Evolutionary conservation across 35 echinoderm and acorn worm species (phyloP), one percentile per base, ranked within the genome.

Genomic region (Heliocidaris tuberculata): DNA sequence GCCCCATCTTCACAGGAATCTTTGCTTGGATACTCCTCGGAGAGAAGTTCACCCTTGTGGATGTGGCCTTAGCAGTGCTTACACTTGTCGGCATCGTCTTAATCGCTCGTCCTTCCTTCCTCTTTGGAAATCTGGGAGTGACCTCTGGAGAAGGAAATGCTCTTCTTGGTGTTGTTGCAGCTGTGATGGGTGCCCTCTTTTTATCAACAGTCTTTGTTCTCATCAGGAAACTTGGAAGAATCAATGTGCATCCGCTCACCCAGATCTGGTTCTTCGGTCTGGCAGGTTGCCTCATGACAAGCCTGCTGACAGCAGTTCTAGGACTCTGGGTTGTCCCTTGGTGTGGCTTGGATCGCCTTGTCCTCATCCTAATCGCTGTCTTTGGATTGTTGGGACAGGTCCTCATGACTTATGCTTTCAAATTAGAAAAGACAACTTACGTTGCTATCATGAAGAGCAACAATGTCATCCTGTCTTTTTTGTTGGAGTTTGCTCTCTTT

Each of bases 81-180:
- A 60, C 93, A 32, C 30, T 96, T 60, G 30, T 48, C 0, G 95
- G 95, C 13, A 89, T 96, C 2, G 24, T 96, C 21, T 60, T 96
- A 9, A 96, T 96, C 32, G 95, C 95, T 2, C 95, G 93, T 32
- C 95, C 95, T 7, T 85, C 95, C 32, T 96, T 96, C 71, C 85
- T 96, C 10, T 96, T 96, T 71, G 91, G 91, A 13, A 13, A 93
- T 9, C 30, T 93, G 17, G 48, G 0, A 48, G 49, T 31, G 31
- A 4, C 91, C 48, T 48, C 48, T 13, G 48, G 48, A 48, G 91
- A 93, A 17, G 50, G 50, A 30, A 59, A 93, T 48, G 17, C 48
- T 30, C 48, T 93, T 52, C 48, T 49, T 16, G 91, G 91, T 50
- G 27, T 93, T 31, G 11, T 93, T 59, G 47, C 50, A 30, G 91